Evolutionary conservation across 1,140 invertebrate genomes (phyloP).

Genomic region (Acromyrmex charruanus): DNA sequence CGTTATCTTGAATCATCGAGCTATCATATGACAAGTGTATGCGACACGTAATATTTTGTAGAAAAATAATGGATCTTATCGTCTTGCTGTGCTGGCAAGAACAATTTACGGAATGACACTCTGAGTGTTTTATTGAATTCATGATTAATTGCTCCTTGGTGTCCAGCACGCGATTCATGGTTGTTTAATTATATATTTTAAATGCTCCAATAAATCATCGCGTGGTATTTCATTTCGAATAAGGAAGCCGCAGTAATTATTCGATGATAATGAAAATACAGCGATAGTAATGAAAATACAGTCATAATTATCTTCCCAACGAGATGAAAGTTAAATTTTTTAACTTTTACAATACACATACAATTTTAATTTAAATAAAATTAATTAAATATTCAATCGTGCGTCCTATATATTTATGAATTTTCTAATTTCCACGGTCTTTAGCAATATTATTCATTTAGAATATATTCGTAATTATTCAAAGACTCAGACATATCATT

Average conservation of each 20-base stretch:
- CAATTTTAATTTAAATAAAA: not conserved
- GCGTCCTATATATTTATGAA: not conserved
- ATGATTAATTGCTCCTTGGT: constrained; percentile 1
- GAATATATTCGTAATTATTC: not conserved
- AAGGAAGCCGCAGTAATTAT: not conserved
- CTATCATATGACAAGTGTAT: constrained; percentile 1
- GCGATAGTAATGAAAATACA: not conserved
- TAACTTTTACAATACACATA: too few relatives aligned
- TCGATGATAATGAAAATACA: not conserved
- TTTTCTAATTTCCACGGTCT: not conserved
- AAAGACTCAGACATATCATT: not conserved
- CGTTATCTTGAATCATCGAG: constrained; percentile 9
- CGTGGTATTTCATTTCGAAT: not conserved
- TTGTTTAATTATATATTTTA: constrained; percentile 8
- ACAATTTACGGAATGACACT: constrained; percentile 6
- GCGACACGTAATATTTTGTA: not conserved
- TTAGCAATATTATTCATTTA: constrained; percentile 8
- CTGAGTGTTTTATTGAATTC: constrained; percentile 33
- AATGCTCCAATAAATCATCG: not conserved
- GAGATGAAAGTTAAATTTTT: not conserved
- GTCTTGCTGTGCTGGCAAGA: not conserved
- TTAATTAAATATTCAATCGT: constrained; percentile 29
- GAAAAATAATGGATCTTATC: not conserved
- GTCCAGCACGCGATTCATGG: not conserved
- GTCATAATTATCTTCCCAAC: not conserved